Evolutionary conservation across 1,140 invertebrate genomes (phyloP).

Genomic region (Propsilocerus akamusi): DNA sequence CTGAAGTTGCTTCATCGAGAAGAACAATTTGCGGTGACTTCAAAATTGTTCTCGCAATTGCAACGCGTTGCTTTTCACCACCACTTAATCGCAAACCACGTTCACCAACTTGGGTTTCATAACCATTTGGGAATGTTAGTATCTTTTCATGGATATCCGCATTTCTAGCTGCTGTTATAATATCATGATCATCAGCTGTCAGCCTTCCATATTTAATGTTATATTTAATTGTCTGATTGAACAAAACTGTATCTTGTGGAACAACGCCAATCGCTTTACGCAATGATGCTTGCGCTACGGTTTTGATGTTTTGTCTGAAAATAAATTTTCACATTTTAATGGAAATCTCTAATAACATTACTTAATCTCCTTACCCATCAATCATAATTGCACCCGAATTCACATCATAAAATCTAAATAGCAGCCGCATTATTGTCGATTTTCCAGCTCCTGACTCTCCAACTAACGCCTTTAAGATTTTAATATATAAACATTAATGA

Average conservation of each 20-base stretch:
- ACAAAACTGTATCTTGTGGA: conserved; percentile 93
- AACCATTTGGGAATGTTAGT: conserved; percentile 70
- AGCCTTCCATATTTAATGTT: conserved; percentile 90
- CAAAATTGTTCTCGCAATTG: conserved; percentile 70
- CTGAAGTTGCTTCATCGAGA: conserved; percentile 79
- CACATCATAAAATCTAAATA: conserved; percentile 93
- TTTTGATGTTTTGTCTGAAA: conserved; percentile 64
- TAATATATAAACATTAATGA: neutral
- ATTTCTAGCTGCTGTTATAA: conserved; percentile 71
- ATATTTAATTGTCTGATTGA: conserved; percentile 87
- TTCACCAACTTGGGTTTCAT: conserved; percentile 71
- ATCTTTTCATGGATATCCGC: conserved; percentile 92
- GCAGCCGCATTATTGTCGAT: conserved; percentile 77
- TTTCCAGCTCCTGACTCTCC: conserved; percentile 71
- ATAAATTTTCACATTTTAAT: no score
- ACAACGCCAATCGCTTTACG: conserved; percentile 74
- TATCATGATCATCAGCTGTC: conserved; percentile 56
- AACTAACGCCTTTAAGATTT: no score
- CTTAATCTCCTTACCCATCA: conserved; percentile 59
- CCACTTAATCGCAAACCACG: conserved; percentile 63
- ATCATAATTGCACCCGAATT: conserved; percentile 67
- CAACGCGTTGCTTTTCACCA: conserved; percentile 86
- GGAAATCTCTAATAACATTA: no score
- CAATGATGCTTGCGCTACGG: conserved; percentile 61
- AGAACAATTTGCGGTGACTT: conserved; percentile 75